Percentiles rank a stretch among this genome's conserved stretches.
These are phyloP conservation scores for Thalassoma bifasciatum DNA, from an alignment of 2,113 vertebrate species.

Conservation along the genomic window DNA sequence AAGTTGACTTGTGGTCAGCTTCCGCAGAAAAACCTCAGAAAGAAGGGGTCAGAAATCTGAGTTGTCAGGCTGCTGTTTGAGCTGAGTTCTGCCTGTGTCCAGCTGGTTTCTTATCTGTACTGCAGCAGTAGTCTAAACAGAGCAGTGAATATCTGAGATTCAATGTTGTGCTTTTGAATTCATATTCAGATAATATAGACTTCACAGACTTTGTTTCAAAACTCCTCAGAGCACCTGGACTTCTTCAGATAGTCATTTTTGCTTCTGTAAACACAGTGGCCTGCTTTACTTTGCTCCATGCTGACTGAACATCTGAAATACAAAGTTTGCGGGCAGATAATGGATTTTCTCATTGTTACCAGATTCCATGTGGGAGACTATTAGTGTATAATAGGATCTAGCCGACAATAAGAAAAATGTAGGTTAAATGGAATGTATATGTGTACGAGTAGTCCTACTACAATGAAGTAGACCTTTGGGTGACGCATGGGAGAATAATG, in stretches of 20 bases:
- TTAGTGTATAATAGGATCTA: no score
- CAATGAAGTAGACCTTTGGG: constrained; percentile 5
- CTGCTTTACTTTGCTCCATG: not conserved
- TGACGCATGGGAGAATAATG: not conserved
- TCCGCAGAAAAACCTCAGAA: not conserved
- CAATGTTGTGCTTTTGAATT: not conserved
- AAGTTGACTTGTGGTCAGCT: no score
- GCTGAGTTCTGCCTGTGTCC: not conserved
- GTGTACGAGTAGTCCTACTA: not conserved
- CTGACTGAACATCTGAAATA: not conserved
- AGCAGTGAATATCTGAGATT: not conserved
- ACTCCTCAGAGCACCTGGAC: not conserved
- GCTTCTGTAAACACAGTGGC: not conserved
- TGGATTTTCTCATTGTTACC: not conserved
- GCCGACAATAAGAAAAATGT: not conserved
- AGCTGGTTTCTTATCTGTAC: not conserved
- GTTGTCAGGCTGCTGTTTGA: not conserved
- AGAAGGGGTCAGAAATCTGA: not conserved
- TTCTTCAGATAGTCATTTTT: not conserved
- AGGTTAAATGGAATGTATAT: not conserved
- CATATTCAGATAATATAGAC: not conserved
- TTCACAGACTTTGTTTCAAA: not conserved
- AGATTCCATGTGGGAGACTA: not conserved
- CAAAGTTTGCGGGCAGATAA: not conserved
- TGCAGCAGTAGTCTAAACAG: not conserved